These are phyloP conservation scores for Xyrichtys novacula DNA, from an alignment of 2,797 vertebrate genomes.

Conservation along the genomic window DNA sequence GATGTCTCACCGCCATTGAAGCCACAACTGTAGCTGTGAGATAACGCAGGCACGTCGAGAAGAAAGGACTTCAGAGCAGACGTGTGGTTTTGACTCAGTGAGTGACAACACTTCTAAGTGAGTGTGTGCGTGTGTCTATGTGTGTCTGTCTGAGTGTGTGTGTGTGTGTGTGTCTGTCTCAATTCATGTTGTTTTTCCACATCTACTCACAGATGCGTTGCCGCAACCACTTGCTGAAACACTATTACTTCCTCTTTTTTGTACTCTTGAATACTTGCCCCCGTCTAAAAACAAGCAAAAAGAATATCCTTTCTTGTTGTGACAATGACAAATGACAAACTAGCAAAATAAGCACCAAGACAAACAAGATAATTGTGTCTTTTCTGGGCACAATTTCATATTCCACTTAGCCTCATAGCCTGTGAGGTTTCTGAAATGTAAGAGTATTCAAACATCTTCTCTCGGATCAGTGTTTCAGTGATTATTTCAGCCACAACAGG, in stretches of 20 bases:
- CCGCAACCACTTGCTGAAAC: conserved; percentile 68
- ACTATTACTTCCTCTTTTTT: conserved; percentile 74
- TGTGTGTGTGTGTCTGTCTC: conserved; percentile 10
- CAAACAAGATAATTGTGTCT: conserved; percentile 12
- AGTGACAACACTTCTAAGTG: conserved; percentile 70
- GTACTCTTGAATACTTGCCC: conserved; percentile 61
- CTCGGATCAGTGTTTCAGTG: conserved; percentile 24
- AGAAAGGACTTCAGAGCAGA: conserved; percentile 80
- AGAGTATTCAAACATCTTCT: conserved; percentile 31
- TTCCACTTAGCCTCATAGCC: conserved; percentile 12
- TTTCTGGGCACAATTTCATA: neutral
- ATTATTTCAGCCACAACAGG: conserved; percentile 37
- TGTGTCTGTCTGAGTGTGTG: conserved; percentile 13
- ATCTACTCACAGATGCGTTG: conserved; percentile 68
- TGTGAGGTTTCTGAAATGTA: conserved; percentile 39
- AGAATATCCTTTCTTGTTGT: conserved; percentile 16
- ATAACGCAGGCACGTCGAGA: conserved; percentile 80
- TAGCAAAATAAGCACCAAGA: conserved; percentile 11
- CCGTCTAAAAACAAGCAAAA: conserved; percentile 57
- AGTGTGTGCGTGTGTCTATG: conserved; percentile 38
- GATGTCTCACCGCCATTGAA: conserved; percentile 86
- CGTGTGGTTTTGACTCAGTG: conserved; percentile 79
- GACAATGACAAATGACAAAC: conserved; percentile 30
- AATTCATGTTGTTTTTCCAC: conserved; percentile 70
- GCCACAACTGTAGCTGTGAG: conserved; percentile 86